A percentile compares a stretch with the other conserved stretches of the same genome.
These are phyloP conservation scores for Bombus ignitus DNA, from an alignment of 1,140 invertebrate genomes.

Conservation along the genomic window DNA sequence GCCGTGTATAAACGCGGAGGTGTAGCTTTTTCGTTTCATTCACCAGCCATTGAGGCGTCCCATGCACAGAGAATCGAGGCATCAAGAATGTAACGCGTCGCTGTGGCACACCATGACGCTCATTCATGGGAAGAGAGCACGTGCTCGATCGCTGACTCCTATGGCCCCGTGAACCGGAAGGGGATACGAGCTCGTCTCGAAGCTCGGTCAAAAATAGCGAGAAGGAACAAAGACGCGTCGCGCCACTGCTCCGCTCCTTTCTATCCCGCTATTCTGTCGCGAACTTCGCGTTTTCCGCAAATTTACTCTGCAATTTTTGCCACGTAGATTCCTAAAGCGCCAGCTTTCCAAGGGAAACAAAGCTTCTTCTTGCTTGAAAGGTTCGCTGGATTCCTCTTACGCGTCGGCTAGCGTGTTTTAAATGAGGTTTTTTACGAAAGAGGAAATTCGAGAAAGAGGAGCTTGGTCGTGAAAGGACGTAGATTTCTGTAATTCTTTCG, in stretches of 20 bases:
- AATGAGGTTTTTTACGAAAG: not conserved
- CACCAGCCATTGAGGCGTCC: not conserved
- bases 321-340: not conserved
- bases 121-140: constrained; percentile 55
- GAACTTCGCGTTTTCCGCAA: not conserved
- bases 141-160: constrained; percentile 34
- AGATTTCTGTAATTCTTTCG: too few species aligned
- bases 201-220: constrained; percentile 62
- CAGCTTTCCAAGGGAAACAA: not conserved
- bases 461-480: not conserved
- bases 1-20: not conserved
- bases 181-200: constrained; percentile 37
- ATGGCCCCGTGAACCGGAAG: constrained; percentile 48
- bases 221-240: constrained; percentile 55
- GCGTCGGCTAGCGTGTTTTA: not conserved
- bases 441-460: not conserved
- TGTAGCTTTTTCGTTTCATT: constrained; percentile 41
- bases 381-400: not conserved
- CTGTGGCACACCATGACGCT: constrained; percentile 49
- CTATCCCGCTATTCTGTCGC: not conserved
- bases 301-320: not conserved
- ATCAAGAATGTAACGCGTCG: constrained; percentile 11
- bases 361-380: constrained; percentile 25
- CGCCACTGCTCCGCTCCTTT: not conserved
- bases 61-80: not conserved